These are phyloP conservation scores for Chionomys nivalis DNA, from an alignment of 2,113 vertebrate genomes.

Conservation along the genomic window DNA sequence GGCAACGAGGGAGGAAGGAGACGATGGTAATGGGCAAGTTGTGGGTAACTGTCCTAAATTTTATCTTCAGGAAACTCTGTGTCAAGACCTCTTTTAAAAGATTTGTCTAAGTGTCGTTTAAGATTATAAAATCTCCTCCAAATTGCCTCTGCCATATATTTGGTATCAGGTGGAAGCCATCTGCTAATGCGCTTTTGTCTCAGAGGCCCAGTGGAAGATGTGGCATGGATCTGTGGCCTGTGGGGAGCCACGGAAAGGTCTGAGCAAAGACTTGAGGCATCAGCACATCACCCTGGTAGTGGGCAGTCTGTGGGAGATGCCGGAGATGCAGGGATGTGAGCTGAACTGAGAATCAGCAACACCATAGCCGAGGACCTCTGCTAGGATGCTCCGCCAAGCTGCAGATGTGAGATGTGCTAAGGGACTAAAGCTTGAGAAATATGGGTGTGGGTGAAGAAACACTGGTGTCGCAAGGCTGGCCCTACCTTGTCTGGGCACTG, in stretches of 20 bases:
- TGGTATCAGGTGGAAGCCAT: neutral
- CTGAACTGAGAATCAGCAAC: neutral
- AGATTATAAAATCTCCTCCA: constrained; percentile 23
- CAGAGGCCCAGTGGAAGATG: neutral
- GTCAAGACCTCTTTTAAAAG: neutral
- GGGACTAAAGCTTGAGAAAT: neutral
- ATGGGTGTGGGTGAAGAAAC: neutral
- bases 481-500: neutral
- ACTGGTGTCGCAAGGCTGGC: fast-evolving
- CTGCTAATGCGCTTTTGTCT: constrained; percentile 20
- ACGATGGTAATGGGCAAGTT: constrained; percentile 20
- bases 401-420: neutral
- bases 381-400: neutral
- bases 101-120: constrained; percentile 38
- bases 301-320: neutral
- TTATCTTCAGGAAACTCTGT: neutral
- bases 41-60: constrained; percentile 1
- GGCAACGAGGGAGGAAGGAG: neutral
- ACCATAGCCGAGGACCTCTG: neutral
- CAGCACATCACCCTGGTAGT: neutral
- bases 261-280: neutral
- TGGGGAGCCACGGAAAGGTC: neutral
- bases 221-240: neutral
- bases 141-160: neutral
- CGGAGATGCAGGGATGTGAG: neutral